Percentiles rank a stretch among this genome's conserved stretches.
These are phyloP conservation scores for Patiria miniata DNA, from an alignment of 35 echinoderm and acorn worm species.

Conservation along the genomic window DNA sequence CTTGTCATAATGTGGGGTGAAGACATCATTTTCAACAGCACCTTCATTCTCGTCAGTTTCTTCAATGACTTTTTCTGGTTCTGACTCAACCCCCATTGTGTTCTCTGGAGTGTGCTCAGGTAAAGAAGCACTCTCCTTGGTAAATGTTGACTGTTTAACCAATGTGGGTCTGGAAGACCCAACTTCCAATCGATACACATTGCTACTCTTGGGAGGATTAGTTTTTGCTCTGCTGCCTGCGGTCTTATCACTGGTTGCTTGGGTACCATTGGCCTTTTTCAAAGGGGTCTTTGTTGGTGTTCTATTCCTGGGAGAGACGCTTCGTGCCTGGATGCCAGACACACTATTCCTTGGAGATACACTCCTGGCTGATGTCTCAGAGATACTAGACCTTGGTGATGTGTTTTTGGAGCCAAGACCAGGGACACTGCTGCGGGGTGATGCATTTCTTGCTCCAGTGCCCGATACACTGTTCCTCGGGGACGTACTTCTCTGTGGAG, in stretches of 20 bases:
- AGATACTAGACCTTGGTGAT: conserved; percentile 37
- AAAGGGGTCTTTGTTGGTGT: neutral
- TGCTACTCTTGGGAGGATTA: neutral
- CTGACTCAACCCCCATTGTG: neutral
- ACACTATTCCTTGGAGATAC: conserved; percentile 11
- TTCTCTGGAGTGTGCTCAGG: conserved; percentile 89
- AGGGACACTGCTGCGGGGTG: conserved; percentile 44
- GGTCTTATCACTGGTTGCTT: conserved; percentile 20
- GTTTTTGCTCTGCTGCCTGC: neutral
- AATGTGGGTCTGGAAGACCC: conserved; percentile 57
- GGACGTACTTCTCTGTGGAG: neutral
- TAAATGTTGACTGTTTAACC: conserved; percentile 97
- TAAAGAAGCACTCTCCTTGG: conserved; percentile 92
- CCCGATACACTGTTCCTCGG: conserved; percentile 13
- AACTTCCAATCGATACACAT: neutral
- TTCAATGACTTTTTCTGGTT: neutral
- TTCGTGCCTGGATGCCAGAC: conserved; percentile 19
- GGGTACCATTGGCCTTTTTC: conserved; percentile 27
- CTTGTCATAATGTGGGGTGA: conserved; percentile 12
- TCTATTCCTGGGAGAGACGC: conserved; percentile 37
- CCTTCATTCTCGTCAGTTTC: conserved; percentile 5
- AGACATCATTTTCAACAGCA: neutral
- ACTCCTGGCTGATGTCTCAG: conserved; percentile 46
- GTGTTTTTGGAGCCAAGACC: conserved; percentile 38
- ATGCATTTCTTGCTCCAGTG: conserved; percentile 1